phyloP scores from a whole-genome alignment of 2,113 vertebrate genomes.

The Desmodus rotundus region DNA sequence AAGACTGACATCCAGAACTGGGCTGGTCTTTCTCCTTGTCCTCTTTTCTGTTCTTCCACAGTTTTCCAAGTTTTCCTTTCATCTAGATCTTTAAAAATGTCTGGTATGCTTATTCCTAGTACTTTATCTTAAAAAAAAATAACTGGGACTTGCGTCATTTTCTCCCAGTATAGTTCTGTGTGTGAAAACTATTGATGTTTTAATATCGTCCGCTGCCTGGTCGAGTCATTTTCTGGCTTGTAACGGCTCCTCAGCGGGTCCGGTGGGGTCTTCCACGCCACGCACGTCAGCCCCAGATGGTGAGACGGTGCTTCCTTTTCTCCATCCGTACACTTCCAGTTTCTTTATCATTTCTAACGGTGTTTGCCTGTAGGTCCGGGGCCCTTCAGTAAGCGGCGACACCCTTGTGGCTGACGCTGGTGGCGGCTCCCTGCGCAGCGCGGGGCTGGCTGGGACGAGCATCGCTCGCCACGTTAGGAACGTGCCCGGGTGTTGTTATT shows the following conservation, averaged over 20 bases:
- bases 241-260: neutral
- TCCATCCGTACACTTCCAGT: neutral
- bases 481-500: neutral
- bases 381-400: too few species aligned
- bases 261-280: neutral
- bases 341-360: neutral
- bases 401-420: neutral
- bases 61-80: neutral
- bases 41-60: neutral
- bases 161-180: neutral
- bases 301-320: neutral
- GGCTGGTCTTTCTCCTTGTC: neutral
- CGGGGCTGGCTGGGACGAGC: neutral
- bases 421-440: neutral
- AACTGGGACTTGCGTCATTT: neutral
- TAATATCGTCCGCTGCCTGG: accelerated
- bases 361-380: neutral
- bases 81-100: neutral
- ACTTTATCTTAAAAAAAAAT: neutral
- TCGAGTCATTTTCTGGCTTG: neutral
- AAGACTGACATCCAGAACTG: neutral
- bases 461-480: neutral
- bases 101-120: neutral
- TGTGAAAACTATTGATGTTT: neutral
- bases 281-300: neutral